Base-by-base conservation (phyloP, 2,113 vertebrate genomes). In the Sebastes schlegelii region DNA sequence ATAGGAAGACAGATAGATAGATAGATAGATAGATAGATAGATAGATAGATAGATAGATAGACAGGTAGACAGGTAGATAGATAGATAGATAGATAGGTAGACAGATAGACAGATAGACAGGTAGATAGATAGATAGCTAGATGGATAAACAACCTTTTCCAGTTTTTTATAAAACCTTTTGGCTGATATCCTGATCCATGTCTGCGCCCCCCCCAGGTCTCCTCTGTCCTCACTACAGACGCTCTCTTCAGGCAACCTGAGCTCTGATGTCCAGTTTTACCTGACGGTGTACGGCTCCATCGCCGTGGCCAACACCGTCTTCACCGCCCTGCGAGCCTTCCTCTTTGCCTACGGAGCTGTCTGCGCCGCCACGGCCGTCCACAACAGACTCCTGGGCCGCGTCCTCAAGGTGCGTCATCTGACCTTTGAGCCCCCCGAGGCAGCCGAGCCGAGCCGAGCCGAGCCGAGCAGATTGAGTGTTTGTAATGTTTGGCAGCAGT, bases 281-380 rank as follows among this genome's bases (percentile, higher is more conserved):
- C 91, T 99, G 89, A 95, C 84, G 0, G 94, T 99, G 46, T 99
- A 99, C 19, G 93, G 95, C 5, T 93, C 94, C 80, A 95, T 99
- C 10, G 98, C 97, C 2, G 95, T 83, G 0, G 91, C 93, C 57
- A 99, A 99, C 93, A 98, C 97, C 0, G 12, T 99, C 85, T 98
- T 98, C 90, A 98, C 98, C 0, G 95, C 97, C 5, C 74, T 96
- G 64, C 95, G 98, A 34, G 97, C 98, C 0, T 96, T 98, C 89
- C 95, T 99, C 4, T 99, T 99, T 0, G 98, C 98, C 1, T 97
- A 95, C 0, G 98, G 98, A 11, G 90, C 93, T 52, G 91, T 98
- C 83, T 83, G 72, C 14, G 98, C 98, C 0, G 97, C 98, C 0
- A 86, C 90, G 1, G 89, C 87, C 79, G 92, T 99, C 91, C 98